Conservation (phyloP, 2,797 vertebrate genomes). For the Poecilia picta region DNA sequence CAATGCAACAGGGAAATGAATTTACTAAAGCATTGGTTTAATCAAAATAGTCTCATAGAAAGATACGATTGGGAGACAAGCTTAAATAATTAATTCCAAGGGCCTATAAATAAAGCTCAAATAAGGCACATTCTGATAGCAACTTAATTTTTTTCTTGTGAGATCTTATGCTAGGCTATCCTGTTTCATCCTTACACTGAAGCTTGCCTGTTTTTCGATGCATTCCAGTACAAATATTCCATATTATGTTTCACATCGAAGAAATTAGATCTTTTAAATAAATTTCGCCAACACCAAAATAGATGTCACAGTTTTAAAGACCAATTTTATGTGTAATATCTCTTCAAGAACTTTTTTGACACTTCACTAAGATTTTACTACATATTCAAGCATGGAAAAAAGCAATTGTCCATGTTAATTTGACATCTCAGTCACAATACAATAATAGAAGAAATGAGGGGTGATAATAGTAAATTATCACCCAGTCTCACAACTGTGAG, state of each 20-base stretch:
- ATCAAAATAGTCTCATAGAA: neutral
- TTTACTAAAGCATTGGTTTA: neutral
- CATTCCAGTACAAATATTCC: neutral
- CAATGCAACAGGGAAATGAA: neutral
- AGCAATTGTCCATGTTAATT: constrained; percentile 2
- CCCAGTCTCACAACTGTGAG: constrained; percentile 19
- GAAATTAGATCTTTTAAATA: neutral
- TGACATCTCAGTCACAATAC: constrained; percentile 20
- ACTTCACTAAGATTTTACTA: neutral
- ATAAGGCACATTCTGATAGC: neutral
- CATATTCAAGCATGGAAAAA: constrained; percentile 7
- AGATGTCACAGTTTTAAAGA: neutral
- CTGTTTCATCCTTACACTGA: neutral
- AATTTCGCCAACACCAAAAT: neutral
- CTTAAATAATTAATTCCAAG: neutral
- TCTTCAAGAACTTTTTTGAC: neutral
- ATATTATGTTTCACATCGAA: neutral
- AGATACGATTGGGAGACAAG: neutral
- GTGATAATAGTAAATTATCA: constrained; percentile 41
- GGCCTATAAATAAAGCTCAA: neutral
- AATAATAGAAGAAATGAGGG: constrained; percentile 13
- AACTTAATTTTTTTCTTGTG: neutral
- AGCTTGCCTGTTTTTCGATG: neutral
- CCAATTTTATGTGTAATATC: neutral
- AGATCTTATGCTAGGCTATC: neutral